These are phyloP conservation scores for Anastatus disparis DNA, from an alignment of 1,140 invertebrate species.

Conservation along the genomic window DNA sequence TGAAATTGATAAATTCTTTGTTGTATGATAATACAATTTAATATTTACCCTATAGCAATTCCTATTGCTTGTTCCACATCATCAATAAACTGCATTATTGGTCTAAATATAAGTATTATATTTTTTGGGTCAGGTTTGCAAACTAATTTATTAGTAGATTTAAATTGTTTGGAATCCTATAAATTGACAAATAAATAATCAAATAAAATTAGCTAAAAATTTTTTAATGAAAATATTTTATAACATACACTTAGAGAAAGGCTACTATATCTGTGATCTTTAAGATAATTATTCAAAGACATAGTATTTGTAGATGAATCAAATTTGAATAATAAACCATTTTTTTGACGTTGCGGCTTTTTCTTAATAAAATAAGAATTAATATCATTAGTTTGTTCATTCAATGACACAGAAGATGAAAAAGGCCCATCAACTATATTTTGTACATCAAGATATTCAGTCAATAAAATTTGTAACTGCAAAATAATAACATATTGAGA, in stretches of 20 bases:
- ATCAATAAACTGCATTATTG: constrained; percentile 79
- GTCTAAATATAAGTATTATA: constrained; percentile 80
- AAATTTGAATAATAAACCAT: constrained; percentile 78
- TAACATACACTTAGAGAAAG: constrained; percentile 49
- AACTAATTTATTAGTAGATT: constrained; percentile 71
- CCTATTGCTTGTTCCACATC: constrained; percentile 79
- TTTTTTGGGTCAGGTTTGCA: constrained; percentile 80
- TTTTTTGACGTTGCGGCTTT: constrained; percentile 73
- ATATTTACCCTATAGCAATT: constrained; percentile 70
- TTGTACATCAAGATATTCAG: constrained; percentile 86
- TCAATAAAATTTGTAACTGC: constrained; percentile 81
- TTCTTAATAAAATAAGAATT: constrained; percentile 75
- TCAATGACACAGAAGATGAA: constrained; percentile 68
- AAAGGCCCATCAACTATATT: constrained; percentile 73
- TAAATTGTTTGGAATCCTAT: constrained; percentile 50
- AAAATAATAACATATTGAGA: constrained; percentile 41
- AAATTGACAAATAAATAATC: constrained; percentile 19
- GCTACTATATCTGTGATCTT: constrained; percentile 67
- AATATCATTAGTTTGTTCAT: constrained; percentile 73
- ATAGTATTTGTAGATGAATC: constrained; percentile 82
- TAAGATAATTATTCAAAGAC: constrained; percentile 74
- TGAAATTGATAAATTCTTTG: no score
- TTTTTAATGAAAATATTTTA: not conserved
- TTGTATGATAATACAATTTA: no score
- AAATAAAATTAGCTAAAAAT: constrained; percentile 9